Conservation (phyloP, 2,113 vertebrate species). For the Haliaeetus leucogaster region DNA sequence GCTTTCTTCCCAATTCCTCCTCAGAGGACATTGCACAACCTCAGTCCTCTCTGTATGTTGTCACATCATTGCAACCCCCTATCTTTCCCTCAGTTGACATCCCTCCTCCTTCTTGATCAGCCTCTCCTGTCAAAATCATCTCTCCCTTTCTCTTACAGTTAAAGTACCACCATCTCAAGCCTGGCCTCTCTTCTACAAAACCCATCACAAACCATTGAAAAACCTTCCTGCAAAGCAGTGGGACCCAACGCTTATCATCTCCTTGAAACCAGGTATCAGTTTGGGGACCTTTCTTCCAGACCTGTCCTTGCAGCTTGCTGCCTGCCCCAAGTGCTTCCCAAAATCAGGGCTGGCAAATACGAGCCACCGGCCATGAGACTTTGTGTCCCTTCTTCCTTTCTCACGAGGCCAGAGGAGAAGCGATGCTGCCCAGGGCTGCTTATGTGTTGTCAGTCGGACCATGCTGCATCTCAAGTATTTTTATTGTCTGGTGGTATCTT, state of each 20-base stretch:
- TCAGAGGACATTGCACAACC: not conserved
- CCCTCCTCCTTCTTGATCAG: not conserved
- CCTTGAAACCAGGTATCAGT: not conserved
- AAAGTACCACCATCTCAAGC: too few species aligned
- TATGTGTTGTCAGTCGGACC: not conserved
- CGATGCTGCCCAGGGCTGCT: not conserved
- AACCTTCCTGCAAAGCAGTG: not conserved
- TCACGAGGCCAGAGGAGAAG: fast-evolving
- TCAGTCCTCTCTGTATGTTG: not conserved
- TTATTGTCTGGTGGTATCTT: not conserved
- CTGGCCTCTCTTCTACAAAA: not conserved
- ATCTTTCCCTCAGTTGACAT: not conserved
- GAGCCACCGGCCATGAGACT: fast-evolving
- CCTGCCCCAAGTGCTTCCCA: not conserved
- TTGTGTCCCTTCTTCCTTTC: not conserved
- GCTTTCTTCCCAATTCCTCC: not conserved
- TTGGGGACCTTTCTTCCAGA: not conserved
- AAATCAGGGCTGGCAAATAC: fast-evolving
- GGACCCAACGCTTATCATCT: not conserved
- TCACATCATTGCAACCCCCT: not conserved
- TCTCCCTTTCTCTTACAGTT: not conserved
- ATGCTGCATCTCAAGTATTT: not conserved
- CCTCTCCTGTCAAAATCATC: not conserved
- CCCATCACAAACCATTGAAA: not conserved
- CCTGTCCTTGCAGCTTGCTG: not conserved